phyloP scores from a whole-genome alignment of 2,888 invertebrate genomes.

The Tyria jacobaeae region DNA sequence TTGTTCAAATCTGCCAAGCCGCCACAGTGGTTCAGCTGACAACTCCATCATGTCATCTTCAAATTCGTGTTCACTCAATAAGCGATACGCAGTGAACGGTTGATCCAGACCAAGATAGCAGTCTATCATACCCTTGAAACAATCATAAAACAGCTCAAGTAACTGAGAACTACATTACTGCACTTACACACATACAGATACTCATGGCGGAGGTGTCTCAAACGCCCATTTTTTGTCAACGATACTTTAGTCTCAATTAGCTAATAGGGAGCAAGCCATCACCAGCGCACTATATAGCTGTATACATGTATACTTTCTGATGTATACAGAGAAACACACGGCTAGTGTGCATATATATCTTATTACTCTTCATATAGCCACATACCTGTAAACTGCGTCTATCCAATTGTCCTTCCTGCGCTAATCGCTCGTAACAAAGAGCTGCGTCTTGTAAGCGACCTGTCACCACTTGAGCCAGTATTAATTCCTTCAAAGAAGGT shows the following conservation, averaged over 20 bases:
- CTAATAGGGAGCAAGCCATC: too few relatives aligned
- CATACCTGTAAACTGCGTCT: slow-evolving; percentile 77
- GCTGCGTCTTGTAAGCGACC: slow-evolving; percentile 95
- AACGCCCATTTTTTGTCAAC: too few relatives aligned
- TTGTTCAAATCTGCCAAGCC: slow-evolving; percentile 93
- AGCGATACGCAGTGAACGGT: slow-evolving; percentile 92
- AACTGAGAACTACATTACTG: too few relatives aligned
- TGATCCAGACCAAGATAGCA: slow-evolving; percentile 95
- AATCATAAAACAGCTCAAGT: too few relatives aligned
- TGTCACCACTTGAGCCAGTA: slow-evolving; percentile 94
- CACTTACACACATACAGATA: too few relatives aligned
- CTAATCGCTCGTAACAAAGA: slow-evolving; percentile 94
- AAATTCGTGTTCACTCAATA: slow-evolving; percentile 88
- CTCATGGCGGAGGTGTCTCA: too few relatives aligned
- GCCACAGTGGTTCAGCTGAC: slow-evolving; percentile 95
- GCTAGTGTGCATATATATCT: too few relatives aligned
- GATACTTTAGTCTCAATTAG: too few relatives aligned
- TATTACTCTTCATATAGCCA: too few relatives aligned
- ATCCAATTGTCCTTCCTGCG: slow-evolving; percentile 86
- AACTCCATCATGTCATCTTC: slow-evolving; percentile 87
- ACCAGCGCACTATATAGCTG: too few relatives aligned
- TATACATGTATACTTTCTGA: too few relatives aligned
- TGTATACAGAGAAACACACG: too few relatives aligned
- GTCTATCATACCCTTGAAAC: slow-evolving; percentile 91
- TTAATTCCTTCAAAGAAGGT: slow-evolving; percentile 93